Conservation (phyloP, 2,888 invertebrate genomes). For the Girardia tigrina region DNA sequence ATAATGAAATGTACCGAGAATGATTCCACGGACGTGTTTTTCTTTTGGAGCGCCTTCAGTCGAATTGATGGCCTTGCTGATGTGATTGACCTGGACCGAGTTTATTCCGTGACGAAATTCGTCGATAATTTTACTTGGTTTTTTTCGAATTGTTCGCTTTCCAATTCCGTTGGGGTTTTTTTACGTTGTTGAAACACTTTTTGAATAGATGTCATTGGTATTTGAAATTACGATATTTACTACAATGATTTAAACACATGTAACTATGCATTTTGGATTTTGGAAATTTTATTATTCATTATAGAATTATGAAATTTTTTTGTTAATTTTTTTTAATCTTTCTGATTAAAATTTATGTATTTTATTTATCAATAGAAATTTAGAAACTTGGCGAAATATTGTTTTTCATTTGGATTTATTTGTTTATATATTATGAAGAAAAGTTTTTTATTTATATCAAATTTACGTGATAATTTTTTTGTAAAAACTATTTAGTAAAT, state of each 20-base stretch:
- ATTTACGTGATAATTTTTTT: too few species aligned
- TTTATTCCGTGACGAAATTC: background rate
- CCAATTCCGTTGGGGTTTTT: background rate
- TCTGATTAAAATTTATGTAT: too few species aligned
- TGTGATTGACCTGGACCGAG: constrained; percentile 55
- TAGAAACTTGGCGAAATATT: too few species aligned
- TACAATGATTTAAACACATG: background rate
- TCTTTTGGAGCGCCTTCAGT: constrained; percentile 86
- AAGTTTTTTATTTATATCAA: too few species aligned
- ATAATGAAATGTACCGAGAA: constrained; percentile 83
- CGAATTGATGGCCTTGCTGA: constrained; percentile 80
- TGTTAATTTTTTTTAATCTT: too few species aligned
- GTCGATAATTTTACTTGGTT: background rate
- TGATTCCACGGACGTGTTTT: constrained; percentile 75
- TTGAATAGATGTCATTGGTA: background rate
- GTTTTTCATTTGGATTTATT: too few species aligned
- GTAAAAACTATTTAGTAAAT: too few species aligned
- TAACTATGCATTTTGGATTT: constrained; percentile 4
- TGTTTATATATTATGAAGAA: too few species aligned
- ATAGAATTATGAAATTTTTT: too few species aligned
- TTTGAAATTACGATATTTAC: background rate
- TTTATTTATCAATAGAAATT: too few species aligned
- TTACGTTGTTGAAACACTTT: constrained; percentile 14
- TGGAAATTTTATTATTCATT: background rate
- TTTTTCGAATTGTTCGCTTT: background rate